phyloP scores from a whole-genome alignment of 2,888 invertebrate species.

The Noctuana brunneofusca region DNA sequence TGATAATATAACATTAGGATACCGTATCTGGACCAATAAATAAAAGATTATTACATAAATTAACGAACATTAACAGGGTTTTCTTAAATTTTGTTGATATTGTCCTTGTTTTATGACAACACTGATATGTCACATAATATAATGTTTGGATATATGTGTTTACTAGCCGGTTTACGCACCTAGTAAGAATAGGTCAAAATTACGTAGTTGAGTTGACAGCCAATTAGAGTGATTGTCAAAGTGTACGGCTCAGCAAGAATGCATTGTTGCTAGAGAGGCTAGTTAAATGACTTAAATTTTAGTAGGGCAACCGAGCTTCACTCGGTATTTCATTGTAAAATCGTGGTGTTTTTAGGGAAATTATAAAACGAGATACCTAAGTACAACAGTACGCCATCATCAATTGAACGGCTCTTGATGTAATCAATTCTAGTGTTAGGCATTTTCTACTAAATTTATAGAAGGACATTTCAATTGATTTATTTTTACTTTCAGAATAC shows the following conservation, averaged over 20 bases:
- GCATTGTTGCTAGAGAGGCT: neutral
- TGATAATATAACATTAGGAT: conserved; percentile 11
- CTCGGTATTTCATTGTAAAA: no score
- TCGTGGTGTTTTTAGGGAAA: no score
- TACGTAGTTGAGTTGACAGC: conserved; percentile 35
- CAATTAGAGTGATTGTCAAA: conserved; percentile 37
- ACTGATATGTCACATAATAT: conserved; percentile 1
- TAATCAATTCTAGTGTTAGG: no score
- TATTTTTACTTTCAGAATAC: no score
- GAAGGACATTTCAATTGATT: no score
- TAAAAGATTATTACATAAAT: conserved; percentile 18
- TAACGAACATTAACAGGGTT: conserved; percentile 8
- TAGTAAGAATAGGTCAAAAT: conserved; percentile 36
- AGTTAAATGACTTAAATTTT: neutral
- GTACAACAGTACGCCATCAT: no score
- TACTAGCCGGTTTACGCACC: conserved; percentile 35
- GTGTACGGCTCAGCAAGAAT: neutral
- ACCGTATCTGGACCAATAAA: conserved; percentile 26
- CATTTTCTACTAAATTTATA: no score
- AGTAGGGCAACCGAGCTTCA: no score
- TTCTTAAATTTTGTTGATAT: conserved; percentile 21
- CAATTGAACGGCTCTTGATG: no score
- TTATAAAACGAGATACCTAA: no score
- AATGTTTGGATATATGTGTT: conserved; percentile 22
- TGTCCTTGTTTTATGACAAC: conserved; percentile 28